A percentile compares a stretch with the other conserved stretches of the same genome.
Evolutionary conservation across 2,797 vertebrate genomes (phyloP).

Genomic region (Borostomias antarcticus): DNA sequence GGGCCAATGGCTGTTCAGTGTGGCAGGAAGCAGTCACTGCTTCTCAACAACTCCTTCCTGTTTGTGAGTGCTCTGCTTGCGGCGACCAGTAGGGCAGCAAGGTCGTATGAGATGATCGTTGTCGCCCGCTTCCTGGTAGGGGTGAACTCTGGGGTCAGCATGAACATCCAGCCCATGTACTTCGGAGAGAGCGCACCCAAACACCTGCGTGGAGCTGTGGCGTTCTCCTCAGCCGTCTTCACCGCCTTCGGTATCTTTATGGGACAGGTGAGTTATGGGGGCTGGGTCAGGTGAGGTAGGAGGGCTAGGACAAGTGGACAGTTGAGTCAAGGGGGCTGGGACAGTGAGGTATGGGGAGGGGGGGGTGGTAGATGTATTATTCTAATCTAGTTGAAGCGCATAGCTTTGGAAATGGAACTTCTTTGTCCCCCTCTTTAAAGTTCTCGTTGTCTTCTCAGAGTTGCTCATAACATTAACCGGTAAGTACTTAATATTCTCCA

Average conservation of each 20-base stretch:
- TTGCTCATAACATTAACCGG: no score
- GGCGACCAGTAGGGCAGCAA: slow-evolving; percentile 72
- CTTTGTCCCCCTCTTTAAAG: no score
- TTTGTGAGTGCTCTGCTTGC: slow-evolving; percentile 71
- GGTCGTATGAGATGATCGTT: slow-evolving; percentile 88
- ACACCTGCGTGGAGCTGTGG: slow-evolving; percentile 82
- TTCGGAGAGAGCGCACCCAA: slow-evolving; percentile 88
- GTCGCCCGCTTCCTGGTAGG: slow-evolving; percentile 83
- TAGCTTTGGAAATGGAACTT: no score
- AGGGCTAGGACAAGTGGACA: background rate
- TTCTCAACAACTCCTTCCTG: slow-evolving; percentile 85
- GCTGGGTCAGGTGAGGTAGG: background rate
- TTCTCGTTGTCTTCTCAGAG: no score
- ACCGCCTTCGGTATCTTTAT: slow-evolving; percentile 85
- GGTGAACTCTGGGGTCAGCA: slow-evolving; percentile 85
- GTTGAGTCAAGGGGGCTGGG: no score
- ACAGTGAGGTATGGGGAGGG: background rate
- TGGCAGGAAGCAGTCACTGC: slow-evolving; percentile 86
- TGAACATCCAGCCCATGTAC: slow-evolving; percentile 93
- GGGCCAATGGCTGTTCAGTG: slow-evolving; percentile 83
- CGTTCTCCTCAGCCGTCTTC: slow-evolving; percentile 86
- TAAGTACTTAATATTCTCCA: no score
- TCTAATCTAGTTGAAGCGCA: no score
- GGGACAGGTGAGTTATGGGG: slow-evolving; percentile 76
- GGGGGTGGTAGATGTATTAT: no score